Base-by-base conservation (phyloP, 1,140 invertebrate genomes). In the Venustaconcha ellipsiformis region DNA sequence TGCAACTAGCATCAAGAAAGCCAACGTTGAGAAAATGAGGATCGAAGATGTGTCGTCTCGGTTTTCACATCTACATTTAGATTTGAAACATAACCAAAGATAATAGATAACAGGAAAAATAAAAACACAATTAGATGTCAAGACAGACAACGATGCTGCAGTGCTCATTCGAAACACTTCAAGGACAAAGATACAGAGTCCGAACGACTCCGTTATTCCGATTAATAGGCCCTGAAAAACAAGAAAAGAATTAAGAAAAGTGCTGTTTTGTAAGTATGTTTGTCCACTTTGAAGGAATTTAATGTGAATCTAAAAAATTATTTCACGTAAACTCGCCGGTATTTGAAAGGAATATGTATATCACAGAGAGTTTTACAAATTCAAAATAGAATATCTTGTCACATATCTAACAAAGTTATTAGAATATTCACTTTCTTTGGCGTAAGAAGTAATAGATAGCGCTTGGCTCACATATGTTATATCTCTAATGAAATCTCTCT, bases 121-220 rank as follows among this genome's bases (percentile, higher is more conserved):
- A 67, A 80, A 69, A 11, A 80, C 67, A 15, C 62, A 26, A 17
- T 65, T 74, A 70, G 76, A 67, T 11, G 78, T 37, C 2, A 78
- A 30, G 11, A 78, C 57, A 15, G 30, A 60, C 15, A 69, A 18
- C 3, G 57, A 8, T 30, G 26, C 14, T 1, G 65, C 58, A 1
- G 13, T 58, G 14, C 57, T 58, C 6, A 69, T 13, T 18, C 72
- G 62, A 14, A 79, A 69, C 17, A 79, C 37, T n/a, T 75, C 73
- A 14, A 76, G 71, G 3, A 77, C 67, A 48, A 82, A 72, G 1
- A 82, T 17, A 58, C 65, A 68, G 20, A 80, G 15, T n/a, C 80
- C 80, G 57, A 70, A 15, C 17, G 78, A 75, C 60, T 82, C 80
- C 37, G 78, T n/a, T 8, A 77, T 30, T 57, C 74, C 74, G 26